Conservation (phyloP, 1,140 invertebrate genomes). For the Thalassaphorura encarpata region DNA sequence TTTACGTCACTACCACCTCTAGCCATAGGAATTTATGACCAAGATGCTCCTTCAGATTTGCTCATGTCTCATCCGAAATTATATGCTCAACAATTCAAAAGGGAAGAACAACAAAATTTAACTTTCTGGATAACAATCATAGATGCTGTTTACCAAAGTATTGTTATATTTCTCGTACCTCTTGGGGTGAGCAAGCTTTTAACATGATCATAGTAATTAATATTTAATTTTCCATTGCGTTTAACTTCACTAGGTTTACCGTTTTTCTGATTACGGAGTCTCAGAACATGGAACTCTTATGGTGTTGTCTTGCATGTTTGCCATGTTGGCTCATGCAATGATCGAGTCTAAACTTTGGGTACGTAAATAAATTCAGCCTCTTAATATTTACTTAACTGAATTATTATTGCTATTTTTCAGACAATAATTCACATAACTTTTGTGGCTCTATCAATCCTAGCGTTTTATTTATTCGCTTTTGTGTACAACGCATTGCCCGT, state of each 20-base stretch:
- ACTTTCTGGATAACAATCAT: constrained; percentile 84
- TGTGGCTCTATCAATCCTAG: constrained; percentile 61
- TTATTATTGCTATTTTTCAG: constrained; percentile 47
- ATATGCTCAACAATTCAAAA: constrained; percentile 65
- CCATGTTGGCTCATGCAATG: constrained; percentile 70
- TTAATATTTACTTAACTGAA: constrained; percentile 3
- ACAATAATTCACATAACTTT: constrained; percentile 73
- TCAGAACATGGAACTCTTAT: constrained; percentile 82
- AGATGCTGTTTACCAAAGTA: constrained; percentile 85
- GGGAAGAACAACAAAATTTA: constrained; percentile 67
- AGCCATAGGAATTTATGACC: constrained; percentile 78
- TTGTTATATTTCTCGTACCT: constrained; percentile 79
- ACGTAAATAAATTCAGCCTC: constrained; percentile 37
- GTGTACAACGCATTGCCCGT: constrained; percentile 70
- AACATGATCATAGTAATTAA: neutral
- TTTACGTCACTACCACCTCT: constrained; percentile 87
- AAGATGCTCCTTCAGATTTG: constrained; percentile 66
- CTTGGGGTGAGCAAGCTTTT: constrained; percentile 44
- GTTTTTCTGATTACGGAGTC: constrained; percentile 65
- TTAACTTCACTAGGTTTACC: constrained; percentile 53
- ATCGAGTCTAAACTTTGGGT: constrained; percentile 91
- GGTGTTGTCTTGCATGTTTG: constrained; percentile 70
- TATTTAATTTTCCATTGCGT: neutral
- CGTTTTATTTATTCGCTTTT: constrained; percentile 75
- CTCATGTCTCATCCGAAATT: constrained; percentile 64